Evolutionary conservation across 2,113 vertebrate species (phyloP).

Genomic region (Tenebrosternarchus preto): DNA sequence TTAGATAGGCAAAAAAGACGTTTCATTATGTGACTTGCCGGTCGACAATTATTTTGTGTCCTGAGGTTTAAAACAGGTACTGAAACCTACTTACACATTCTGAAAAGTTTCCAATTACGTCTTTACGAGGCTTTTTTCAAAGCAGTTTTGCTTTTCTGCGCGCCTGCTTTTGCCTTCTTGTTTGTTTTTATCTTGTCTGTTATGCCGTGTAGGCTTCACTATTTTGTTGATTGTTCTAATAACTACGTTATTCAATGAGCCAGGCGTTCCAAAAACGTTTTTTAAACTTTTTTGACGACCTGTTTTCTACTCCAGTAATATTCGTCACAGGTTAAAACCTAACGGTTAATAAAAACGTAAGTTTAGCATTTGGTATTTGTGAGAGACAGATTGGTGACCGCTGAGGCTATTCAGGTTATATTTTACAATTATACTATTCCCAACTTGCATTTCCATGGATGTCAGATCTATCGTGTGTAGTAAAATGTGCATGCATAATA

Average conservation of each 20-base stretch:
- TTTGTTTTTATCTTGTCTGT: background rate
- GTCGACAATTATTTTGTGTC: slow-evolving; percentile 16
- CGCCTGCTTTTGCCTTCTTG: background rate
- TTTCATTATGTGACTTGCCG: background rate
- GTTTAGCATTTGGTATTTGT: too few species aligned
- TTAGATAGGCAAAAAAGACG: slow-evolving; percentile 6
- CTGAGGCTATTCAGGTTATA: too few species aligned
- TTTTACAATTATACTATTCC: too few species aligned
- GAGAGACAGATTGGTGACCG: too few species aligned
- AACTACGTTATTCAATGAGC: too few species aligned
- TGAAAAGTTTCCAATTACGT: background rate
- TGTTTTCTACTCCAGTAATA: too few species aligned
- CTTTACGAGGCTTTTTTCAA: background rate
- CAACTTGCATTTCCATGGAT: too few species aligned
- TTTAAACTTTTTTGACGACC: too few species aligned
- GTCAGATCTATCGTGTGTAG: background rate
- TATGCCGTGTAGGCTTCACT: background rate
- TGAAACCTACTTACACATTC: background rate
- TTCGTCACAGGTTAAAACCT: too few species aligned
- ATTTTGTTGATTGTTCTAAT: too few species aligned
- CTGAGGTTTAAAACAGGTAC: slow-evolving; percentile 16
- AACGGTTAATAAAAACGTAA: too few species aligned
- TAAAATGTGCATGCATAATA: background rate
- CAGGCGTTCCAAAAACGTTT: too few species aligned
- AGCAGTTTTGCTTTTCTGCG: background rate